Evolutionary conservation across 2,113 vertebrate species (phyloP).

Genomic region (Ahaetulla prasina): DNA sequence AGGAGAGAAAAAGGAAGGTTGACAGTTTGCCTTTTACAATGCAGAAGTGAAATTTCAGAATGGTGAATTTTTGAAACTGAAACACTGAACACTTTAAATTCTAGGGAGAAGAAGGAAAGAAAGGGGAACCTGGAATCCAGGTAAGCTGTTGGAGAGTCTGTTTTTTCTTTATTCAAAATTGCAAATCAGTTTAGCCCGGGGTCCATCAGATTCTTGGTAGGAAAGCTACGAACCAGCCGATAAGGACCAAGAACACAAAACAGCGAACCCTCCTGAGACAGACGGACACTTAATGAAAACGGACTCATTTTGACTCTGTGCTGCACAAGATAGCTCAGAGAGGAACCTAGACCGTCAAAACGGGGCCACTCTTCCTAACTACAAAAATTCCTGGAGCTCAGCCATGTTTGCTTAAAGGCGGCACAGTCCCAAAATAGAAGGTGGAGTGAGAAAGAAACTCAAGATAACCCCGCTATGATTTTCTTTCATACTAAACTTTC

Average conservation of each 20-base stretch:
- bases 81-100: not conserved
- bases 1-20: too few relatives aligned
- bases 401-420: not conserved
- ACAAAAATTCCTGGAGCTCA: not conserved
- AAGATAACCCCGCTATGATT: not conserved
- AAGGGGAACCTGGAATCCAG: slow-evolving; percentile 67
- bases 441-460: not conserved
- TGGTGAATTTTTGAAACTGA: not conserved
- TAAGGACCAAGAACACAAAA: not conserved
- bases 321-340: not conserved
- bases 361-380: not conserved
- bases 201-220: not conserved
- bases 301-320: too few relatives aligned
- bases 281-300: not conserved
- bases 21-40: too few relatives aligned
- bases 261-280: not conserved
- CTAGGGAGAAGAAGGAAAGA: slow-evolving; percentile 67
- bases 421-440: not conserved
- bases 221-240: not conserved
- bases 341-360: not conserved
- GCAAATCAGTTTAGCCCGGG: not conserved
- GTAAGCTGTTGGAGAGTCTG: slow-evolving; percentile 37
- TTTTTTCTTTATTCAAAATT: not conserved
- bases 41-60: not conserved
- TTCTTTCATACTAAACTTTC: too few relatives aligned